Evolutionary conservation across 2,113 vertebrate species (phyloP), one percentile per base, ranked within the genome.

Genomic region (Tyto alba): DNA sequence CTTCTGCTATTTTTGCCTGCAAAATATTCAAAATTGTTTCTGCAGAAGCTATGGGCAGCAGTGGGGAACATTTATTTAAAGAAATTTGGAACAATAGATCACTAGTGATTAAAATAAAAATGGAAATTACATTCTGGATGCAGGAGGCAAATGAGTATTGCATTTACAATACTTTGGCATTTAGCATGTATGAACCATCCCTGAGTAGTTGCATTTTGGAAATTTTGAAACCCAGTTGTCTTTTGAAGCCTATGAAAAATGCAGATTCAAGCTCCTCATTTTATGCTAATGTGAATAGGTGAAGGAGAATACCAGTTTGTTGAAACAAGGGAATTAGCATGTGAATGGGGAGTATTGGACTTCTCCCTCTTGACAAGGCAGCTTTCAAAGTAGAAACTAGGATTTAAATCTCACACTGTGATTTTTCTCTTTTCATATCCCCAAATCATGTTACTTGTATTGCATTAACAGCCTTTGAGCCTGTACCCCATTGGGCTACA

Each of bases 21-120:
- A 92, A 94, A 93, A 93, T 96, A 96, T 91, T 95, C 96, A 72
- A 76, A 90, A 90, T 84, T 87, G 89, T 93, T 97, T 93, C 93
- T 94, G 74, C 77, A 79, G 84, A 95, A 90, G 83, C 64, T 89
- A 75, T 50, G 62, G 90, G 89, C 84, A 92, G 69, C 94, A 93
- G 90, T 87, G 73, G 96, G 96, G 86, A 77, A 95, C 85, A 69
- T 93, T 94, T 96, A 95, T 92, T 94, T 95, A 90, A 95, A 92
- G 89, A 84, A 66, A 85, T 82, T 88, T 94, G 93, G 91, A 96
- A 94, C 90, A 97, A 96, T 92, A 62, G 84, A 88, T 94, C 45
- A 56, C 90, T 87, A 74, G 88, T 9, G 86, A 94, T 96, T 92
- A 96, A 94, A 95, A 93, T 95, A 93, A 94, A 90, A 93, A 92